Base-by-base conservation (phyloP, 2,888 invertebrate species). In the Nephrocerus scutellatus region DNA sequence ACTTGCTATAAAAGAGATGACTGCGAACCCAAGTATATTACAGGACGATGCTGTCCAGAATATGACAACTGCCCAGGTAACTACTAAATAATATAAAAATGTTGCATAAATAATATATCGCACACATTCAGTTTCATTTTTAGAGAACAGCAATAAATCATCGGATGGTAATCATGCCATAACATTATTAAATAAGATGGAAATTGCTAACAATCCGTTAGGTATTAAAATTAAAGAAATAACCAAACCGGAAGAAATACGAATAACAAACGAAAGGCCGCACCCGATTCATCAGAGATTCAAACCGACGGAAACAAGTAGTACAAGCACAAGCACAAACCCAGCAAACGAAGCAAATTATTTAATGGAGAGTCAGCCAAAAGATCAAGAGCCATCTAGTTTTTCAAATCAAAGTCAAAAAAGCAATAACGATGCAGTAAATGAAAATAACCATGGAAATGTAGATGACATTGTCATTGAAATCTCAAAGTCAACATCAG, bases 11-110 rank as follows among this genome's bases (percentile, higher is more conserved):
- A 77, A 51, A 72, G 85, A 36, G 78, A 79, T 49, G 85, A 86
- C 68, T 86, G 85, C 67, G 74, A 76, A 55, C 83, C 83, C 23
- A 74, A 79, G 46, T 76, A 75, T 48, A 79, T 83, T 50, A 73
- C 78, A 9, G 84, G 84, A 33, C 76, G 81, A 56, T 86, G 86
- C 68, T 86, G 86, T 57, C 85, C 85, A 2, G 80, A 81, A 61
- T 86, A 84, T 62, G 83, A 84, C 60, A 82, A 85, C 69, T 86
- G 86, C 61, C 84, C 84, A 24, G 80, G 81, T 66, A 42, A 57
- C 59, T 52, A 15, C 24, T 7, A 16, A 57, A 59, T 52, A 15
- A 28, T 7, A 16, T 29, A 12, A 8, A 22, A 8, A 22, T n/a
- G n/a, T 22, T 22, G 8, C 8, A 22, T n/a, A 22, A 22, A 30